Evolutionary conservation across 2,797 vertebrate genomes (phyloP).

Genomic region (Pseudomugil tenellus): DNA sequence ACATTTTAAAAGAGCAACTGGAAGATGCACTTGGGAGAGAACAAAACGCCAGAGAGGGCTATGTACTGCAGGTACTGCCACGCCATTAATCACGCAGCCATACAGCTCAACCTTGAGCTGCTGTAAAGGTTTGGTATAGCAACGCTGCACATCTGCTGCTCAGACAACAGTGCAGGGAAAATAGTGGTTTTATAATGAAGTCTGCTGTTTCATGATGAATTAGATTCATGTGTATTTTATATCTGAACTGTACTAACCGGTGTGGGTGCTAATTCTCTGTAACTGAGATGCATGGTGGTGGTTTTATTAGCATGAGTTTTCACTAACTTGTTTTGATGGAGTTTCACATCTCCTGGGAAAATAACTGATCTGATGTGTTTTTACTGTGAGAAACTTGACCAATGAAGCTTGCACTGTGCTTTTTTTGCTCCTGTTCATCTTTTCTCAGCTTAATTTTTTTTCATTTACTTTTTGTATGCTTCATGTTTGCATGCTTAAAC

Average conservation of each 20-base stretch:
- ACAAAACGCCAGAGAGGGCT: slow-evolving; percentile 93
- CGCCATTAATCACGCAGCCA: slow-evolving; percentile 8
- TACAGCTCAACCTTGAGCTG: not conserved
- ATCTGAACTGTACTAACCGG: slow-evolving; percentile 74
- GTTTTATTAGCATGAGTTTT: slow-evolving; percentile 84
- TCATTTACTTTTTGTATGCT: slow-evolving; percentile 69
- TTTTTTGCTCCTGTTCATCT: slow-evolving; percentile 75
- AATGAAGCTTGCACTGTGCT: slow-evolving; percentile 85
- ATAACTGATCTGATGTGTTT: slow-evolving; percentile 66
- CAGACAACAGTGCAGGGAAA: slow-evolving; percentile 2
- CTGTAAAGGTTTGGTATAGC: not conserved
- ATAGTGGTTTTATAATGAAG: slow-evolving; percentile 6
- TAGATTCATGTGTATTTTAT: slow-evolving; percentile 23
- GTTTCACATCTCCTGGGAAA: slow-evolving; percentile 95
- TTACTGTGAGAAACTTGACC: slow-evolving; percentile 63
- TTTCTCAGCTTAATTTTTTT: slow-evolving; percentile 69
- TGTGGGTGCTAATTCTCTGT: slow-evolving; percentile 68
- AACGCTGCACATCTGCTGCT: not conserved
- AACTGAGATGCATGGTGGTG: slow-evolving; percentile 83
- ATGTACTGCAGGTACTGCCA: slow-evolving; percentile 91
- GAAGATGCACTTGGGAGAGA: slow-evolving; percentile 91
- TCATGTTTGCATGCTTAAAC: slow-evolving; percentile 73
- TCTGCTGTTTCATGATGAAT: not conserved
- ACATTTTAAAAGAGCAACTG: slow-evolving; percentile 90
- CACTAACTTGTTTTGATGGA: slow-evolving; percentile 87